phyloP scores from a whole-genome alignment of 2,113 vertebrate genomes.

The Scopus umbretta region DNA sequence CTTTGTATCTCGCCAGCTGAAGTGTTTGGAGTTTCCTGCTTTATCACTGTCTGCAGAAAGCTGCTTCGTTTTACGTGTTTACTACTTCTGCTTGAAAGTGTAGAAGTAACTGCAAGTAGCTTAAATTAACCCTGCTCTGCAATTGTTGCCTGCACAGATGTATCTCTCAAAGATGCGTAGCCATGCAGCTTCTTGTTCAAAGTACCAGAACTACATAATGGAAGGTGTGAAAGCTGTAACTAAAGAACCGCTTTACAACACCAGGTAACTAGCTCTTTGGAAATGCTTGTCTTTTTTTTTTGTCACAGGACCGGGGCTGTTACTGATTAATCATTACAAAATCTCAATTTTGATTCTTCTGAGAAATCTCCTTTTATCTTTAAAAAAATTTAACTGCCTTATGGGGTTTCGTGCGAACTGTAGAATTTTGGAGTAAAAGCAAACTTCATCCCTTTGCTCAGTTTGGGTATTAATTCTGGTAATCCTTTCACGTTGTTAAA shows the following conservation, averaged over 20 bases:
- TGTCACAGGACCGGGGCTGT: neutral
- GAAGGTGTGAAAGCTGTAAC: conserved; percentile 90
- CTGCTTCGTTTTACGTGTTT: neutral
- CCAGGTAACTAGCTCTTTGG: conserved; percentile 71
- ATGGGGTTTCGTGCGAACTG: neutral
- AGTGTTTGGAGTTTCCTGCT: neutral
- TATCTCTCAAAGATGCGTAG: conserved; percentile 87
- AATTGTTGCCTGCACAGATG: conserved; percentile 71
- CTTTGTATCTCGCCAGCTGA: accelerated
- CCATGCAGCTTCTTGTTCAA: conserved; percentile 86
- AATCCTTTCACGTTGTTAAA: neutral
- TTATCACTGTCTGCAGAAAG: neutral
- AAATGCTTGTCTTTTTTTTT: neutral
- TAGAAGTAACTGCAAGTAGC: neutral
- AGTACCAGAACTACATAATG: conserved; percentile 93
- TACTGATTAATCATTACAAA: no score
- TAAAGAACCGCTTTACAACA: conserved; percentile 80
- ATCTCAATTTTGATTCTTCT: neutral
- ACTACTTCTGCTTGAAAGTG: accelerated
- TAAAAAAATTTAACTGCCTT: neutral
- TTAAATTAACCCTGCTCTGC: neutral
- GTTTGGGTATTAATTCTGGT: neutral
- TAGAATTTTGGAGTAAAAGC: neutral
- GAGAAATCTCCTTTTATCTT: neutral
- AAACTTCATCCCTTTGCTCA: neutral